A percentile compares a stretch with the other conserved stretches of the same genome.
phyloP scores from a whole-genome alignment of 2,797 vertebrate species.

The Darevskia nairensis region DNA sequence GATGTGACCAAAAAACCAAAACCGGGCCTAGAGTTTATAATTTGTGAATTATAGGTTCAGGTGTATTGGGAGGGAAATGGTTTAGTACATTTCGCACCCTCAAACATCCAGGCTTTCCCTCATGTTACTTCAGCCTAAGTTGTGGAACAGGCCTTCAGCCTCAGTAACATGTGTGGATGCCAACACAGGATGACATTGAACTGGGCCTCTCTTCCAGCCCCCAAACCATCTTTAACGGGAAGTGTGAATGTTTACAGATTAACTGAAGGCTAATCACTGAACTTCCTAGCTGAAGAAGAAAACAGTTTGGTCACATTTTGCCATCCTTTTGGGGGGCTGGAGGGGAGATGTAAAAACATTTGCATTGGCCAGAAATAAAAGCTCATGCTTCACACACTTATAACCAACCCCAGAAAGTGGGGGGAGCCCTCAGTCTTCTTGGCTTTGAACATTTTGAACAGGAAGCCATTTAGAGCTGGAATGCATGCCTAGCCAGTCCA shows the following conservation, averaged over 20 bases:
- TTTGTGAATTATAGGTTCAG: constrained; percentile 75
- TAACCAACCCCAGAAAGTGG: constrained; percentile 87
- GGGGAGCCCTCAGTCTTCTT: constrained; percentile 68
- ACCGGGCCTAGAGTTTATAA: constrained; percentile 70
- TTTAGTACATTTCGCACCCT: constrained; percentile 63
- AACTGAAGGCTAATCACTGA: constrained; percentile 75
- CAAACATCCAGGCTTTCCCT: constrained; percentile 65
- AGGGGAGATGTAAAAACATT: constrained; percentile 86
- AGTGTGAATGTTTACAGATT: constrained; percentile 76
- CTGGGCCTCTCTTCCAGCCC: constrained; percentile 52
- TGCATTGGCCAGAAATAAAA: constrained; percentile 92
- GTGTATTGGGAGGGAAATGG: constrained; percentile 56
- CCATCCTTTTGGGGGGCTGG: constrained; percentile 54
- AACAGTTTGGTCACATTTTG: constrained; percentile 80
- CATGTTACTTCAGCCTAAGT: constrained; percentile 47
- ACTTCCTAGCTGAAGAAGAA: constrained; percentile 78
- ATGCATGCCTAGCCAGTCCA: constrained; percentile 88
- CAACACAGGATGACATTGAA: constrained; percentile 63
- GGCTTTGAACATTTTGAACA: constrained; percentile 90
- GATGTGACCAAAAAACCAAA: constrained; percentile 72
- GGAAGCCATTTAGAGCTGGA: constrained; percentile 96
- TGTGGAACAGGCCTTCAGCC: constrained; percentile 51
- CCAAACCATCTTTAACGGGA: constrained; percentile 71
- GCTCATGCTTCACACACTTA: constrained; percentile 85
- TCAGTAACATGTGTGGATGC: constrained; percentile 51